Conservation (phyloP, 64 coral and sea anemone genomes). For the Anthopleura sola region DNA sequence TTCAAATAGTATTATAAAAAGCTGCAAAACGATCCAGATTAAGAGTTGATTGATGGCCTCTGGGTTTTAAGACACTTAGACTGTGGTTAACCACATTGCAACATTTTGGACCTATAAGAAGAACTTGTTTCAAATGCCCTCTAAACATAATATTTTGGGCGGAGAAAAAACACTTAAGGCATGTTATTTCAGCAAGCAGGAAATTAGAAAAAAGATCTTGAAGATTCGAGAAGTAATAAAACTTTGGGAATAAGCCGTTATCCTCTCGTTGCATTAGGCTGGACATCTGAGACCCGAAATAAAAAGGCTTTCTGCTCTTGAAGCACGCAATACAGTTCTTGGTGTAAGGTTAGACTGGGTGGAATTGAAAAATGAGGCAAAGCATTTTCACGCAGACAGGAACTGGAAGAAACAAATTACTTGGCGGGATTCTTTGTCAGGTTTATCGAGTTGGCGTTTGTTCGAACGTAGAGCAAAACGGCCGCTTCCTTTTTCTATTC, state of each 20-base stretch:
- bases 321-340: neutral
- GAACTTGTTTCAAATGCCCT: conserved; percentile 16
- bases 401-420: neutral
- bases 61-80: neutral
- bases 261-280: conserved; percentile 8
- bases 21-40: conserved; percentile 12
- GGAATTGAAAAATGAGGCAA: neutral
- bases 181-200: conserved; percentile 21
- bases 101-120: conserved; percentile 12
- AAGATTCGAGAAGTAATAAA: conserved; percentile 13
- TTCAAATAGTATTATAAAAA: neutral
- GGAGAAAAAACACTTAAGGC: conserved; percentile 5
- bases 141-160: conserved; percentile 10
- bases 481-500: no score
- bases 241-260: conserved; percentile 11
- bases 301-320: neutral
- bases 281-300: neutral
- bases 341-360: neutral
- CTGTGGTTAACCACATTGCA: conserved; percentile 13
- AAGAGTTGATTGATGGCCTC: conserved; percentile 4
- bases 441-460: neutral
- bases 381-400: neutral
- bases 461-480: no score
- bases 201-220: conserved; percentile 16
- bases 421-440: neutral